Percentiles rank a stretch among this genome's conserved stretches.
Conservation (phyloP, 2,888 invertebrate species). For the Allophyes oxyacanthae region DNA sequence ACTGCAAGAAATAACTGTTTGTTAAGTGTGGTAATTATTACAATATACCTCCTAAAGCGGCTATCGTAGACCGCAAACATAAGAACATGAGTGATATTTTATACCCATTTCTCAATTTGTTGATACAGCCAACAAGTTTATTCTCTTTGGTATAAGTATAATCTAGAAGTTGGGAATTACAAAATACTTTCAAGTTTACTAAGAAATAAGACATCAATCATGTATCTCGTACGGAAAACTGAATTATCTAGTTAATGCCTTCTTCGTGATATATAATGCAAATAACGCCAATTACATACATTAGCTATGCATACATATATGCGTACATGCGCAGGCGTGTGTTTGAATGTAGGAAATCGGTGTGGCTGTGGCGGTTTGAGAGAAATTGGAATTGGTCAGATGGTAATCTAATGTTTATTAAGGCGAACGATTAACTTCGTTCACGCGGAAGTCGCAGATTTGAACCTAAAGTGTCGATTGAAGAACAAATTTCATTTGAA, state of each 20-base stretch:
- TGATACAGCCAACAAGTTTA: no score
- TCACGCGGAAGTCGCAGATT: slow-evolving; percentile 62
- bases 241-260: slow-evolving; percentile 33
- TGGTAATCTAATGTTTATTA: slow-evolving; percentile 57
- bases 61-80: no score
- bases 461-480: slow-evolving; percentile 44
- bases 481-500: slow-evolving; percentile 22
- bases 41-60: no score
- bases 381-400: slow-evolving; percentile 60
- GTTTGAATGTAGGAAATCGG: slow-evolving; percentile 48
- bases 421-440: slow-evolving; percentile 55
- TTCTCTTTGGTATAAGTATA: no score
- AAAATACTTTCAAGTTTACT: no score
- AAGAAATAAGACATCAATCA: neutral
- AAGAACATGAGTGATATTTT: no score
- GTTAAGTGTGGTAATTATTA: no score
- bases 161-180: no score
- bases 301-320: slow-evolving; percentile 43
- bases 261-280: slow-evolving; percentile 34
- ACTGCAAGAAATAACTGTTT: no score
- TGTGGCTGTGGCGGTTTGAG: slow-evolving; percentile 54
- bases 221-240: slow-evolving; percentile 1
- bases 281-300: slow-evolving; percentile 41
- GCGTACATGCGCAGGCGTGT: slow-evolving; percentile 20
- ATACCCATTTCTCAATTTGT: no score